Conservation (phyloP, 2,888 invertebrate species). For the Acanthoscelides obtectus region DNA sequence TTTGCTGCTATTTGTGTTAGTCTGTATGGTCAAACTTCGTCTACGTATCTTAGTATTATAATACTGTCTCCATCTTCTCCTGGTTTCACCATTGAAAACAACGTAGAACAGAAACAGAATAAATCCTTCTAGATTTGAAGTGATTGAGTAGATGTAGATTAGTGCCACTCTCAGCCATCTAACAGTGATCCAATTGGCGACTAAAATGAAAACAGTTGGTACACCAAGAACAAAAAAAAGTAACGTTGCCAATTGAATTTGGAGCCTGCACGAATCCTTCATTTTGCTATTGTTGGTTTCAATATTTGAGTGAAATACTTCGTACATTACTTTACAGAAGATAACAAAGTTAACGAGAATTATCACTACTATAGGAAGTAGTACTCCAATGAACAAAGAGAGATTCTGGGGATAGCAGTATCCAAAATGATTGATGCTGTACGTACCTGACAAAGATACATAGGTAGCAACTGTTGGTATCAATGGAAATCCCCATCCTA, state of each 20-base stretch:
- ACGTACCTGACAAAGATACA: slow-evolving; percentile 48
- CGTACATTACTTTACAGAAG: slow-evolving; percentile 55
- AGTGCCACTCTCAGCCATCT: slow-evolving; percentile 31
- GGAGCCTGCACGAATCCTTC: slow-evolving; percentile 48
- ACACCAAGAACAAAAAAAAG: slow-evolving; percentile 58
- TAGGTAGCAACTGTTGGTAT: slow-evolving; percentile 53
- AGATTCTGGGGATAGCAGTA: slow-evolving; percentile 56
- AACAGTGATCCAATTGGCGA: slow-evolving; percentile 43
- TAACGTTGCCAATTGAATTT: slow-evolving; percentile 55
- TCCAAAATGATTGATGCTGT: slow-evolving; percentile 47
- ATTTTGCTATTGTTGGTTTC: slow-evolving; percentile 34
- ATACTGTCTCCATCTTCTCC: slow-evolving; percentile 49
- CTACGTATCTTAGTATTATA: slow-evolving; percentile 9
- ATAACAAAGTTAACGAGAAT: slow-evolving; percentile 54
- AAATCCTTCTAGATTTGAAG: slow-evolving; percentile 56
- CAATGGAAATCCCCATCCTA: slow-evolving; percentile 60
- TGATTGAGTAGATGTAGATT: slow-evolving; percentile 53
- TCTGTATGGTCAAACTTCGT: neutral
- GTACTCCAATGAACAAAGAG: slow-evolving; percentile 53
- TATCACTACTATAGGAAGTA: slow-evolving; percentile 53
- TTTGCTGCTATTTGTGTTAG: neutral
- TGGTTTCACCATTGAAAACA: slow-evolving; percentile 55
- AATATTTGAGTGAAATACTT: slow-evolving; percentile 43
- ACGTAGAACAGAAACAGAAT: slow-evolving; percentile 60
- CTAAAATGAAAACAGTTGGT: slow-evolving; percentile 58